Evolutionary conservation across 1,140 invertebrate genomes (phyloP), one percentile per base, ranked within the genome.

Genomic region (Frieseomelitta varia): DNA sequence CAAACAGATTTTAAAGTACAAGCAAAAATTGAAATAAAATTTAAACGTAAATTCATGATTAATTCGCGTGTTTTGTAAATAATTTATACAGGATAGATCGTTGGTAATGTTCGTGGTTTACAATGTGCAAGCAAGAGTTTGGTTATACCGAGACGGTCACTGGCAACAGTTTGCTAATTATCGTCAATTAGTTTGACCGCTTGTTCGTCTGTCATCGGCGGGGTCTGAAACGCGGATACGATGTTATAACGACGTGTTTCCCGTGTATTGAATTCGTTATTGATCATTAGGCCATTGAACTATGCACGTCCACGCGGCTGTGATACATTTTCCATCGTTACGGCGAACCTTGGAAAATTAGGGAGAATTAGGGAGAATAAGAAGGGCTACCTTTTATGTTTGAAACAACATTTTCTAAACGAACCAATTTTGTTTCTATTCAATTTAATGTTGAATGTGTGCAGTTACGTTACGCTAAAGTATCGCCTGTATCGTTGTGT

Each of bases 101-200:
- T 63, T 67, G 55, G 34, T 21, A 34, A 56, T 77, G 55, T 69
- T 47, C 39, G 81, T 12, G 74, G 53, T 82, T 77, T 51, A 55
- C 53, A n/a, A 77, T 68, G n/a, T 51, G 12, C 39, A 75, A 11
- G 51, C 56, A 61, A 55, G 79, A 65, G 79, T n/a, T 47, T 8
- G n/a, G 24, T 47, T 19, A 27, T 10, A 80, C 2, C 67, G 83
- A 85, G 61, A 73, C 30, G 30, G 56, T 34, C 17, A 30, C 12
- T 68, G 39, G 79, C 56, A 81, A 69, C 71, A 81, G 79, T 86
- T 79, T 79, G 61, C 69, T 86, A 86, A 86, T 86, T 79, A 86
- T 84, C 76, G 27, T 39, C 71, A 75, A 86, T 86, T 86, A 86
- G 79, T 86, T 65, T 74, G 34, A 30, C 47, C 21, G 71, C n/a